phyloP scores from a whole-genome alignment of 2,113 vertebrate species.

The Notechis scutatus region DNA sequence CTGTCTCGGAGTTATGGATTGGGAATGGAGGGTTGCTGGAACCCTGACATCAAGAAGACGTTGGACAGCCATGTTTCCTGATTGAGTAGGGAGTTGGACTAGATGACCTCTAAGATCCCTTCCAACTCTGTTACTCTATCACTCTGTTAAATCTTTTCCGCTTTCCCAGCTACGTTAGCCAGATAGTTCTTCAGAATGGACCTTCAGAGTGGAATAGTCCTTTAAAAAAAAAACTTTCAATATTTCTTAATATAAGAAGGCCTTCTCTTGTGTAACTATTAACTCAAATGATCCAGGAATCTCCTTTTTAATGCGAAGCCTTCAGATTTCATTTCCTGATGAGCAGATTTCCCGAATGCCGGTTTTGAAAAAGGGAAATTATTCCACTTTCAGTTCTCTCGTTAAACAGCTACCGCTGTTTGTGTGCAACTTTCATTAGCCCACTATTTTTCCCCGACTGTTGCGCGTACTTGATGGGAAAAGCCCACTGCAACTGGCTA shows the following conservation, averaged over 20 bases:
- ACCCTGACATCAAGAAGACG: no score
- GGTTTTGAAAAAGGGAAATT: not conserved
- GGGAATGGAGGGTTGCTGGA: no score
- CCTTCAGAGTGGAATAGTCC: not conserved
- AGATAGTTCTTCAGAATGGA: not conserved
- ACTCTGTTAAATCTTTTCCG: not conserved
- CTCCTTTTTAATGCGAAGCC: not conserved
- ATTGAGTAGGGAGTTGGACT: no score
- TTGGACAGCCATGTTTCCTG: no score
- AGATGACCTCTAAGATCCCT: no score
- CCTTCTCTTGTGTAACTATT: not conserved
- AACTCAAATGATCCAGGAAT: not conserved
- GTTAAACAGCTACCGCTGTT: not conserved
- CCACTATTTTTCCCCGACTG: not conserved
- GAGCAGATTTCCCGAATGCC: not conserved
- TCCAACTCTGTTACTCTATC: not conserved
- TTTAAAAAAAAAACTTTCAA: not conserved
- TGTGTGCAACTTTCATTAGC: not conserved
- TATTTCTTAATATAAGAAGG: not conserved
- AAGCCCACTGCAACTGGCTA: not conserved
- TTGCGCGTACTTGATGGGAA: not conserved
- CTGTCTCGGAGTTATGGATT: no score
- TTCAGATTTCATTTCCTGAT: not conserved
- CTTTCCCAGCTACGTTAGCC: not conserved
- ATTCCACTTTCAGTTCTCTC: not conserved